Conservation (phyloP, 2,113 vertebrate genomes). For the Corythaeola cristata region DNA sequence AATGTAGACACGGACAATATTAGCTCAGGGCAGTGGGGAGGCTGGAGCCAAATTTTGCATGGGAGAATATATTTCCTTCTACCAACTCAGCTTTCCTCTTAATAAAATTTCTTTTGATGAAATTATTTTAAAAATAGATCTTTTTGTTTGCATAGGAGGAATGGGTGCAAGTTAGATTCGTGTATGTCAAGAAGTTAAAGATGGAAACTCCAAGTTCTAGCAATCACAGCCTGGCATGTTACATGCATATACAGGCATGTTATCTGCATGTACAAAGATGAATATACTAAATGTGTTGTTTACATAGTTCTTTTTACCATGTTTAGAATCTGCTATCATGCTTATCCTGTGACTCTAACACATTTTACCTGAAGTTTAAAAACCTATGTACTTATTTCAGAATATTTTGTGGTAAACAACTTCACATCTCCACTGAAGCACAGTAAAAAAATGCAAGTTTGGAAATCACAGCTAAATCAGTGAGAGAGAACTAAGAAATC, state of each 20-base stretch:
- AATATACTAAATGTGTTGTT: background rate
- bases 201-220: background rate
- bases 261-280: background rate
- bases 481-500: background rate
- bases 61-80: background rate
- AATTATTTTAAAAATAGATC: background rate
- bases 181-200: background rate
- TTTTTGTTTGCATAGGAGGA: background rate
- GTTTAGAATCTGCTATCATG: background rate
- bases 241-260: rapidly evolving
- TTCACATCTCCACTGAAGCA: background rate
- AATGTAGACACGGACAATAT: background rate
- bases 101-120: constrained; percentile 1
- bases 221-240: background rate
- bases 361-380: background rate
- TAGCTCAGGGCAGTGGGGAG: background rate
- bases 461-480: background rate
- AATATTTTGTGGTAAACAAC: background rate
- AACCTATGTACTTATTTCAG: background rate
- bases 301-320: background rate
- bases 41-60: background rate
- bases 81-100: background rate
- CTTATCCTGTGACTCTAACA: background rate
- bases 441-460: background rate
- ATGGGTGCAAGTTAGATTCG: background rate